Percentiles rank a stretch among this genome's conserved stretches.
phyloP scores from a whole-genome alignment of 2,113 vertebrate genomes.

The Abramis brama region DNA sequence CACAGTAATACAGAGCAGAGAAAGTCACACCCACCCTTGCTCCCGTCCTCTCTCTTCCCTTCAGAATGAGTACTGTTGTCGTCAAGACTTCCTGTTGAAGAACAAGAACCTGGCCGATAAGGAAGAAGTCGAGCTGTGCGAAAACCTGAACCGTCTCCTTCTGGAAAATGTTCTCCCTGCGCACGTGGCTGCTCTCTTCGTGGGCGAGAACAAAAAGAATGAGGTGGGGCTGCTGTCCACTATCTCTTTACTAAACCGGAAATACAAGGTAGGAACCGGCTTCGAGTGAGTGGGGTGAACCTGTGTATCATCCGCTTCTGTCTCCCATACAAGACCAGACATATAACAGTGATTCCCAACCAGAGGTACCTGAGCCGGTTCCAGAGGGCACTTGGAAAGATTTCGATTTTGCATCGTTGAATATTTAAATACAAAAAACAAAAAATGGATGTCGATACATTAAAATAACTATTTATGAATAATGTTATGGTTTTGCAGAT shows the following conservation, averaged over 20 bases:
- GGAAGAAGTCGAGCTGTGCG: conserved; percentile 95
- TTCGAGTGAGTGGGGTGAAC: not conserved
- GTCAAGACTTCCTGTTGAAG: conserved; percentile 92
- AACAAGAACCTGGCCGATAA: conserved; percentile 95
- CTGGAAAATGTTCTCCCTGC: conserved; percentile 96
- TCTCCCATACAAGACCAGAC: conserved; percentile 15
- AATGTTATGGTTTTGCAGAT: not conserved
- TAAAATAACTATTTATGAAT: not conserved
- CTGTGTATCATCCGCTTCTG: conserved; percentile 17
- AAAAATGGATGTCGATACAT: not conserved
- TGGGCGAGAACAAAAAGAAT: conserved; percentile 91
- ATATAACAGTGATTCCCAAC: conserved; percentile 33
- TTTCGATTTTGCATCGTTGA: not conserved
- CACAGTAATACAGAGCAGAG: not conserved
- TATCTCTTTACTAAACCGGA: conserved; percentile 62
- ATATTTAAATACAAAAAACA: not conserved
- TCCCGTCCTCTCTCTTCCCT: not conserved
- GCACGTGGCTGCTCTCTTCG: conserved; percentile 92
- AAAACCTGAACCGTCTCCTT: conserved; percentile 94
- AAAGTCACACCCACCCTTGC: not conserved
- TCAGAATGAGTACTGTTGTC: conserved; percentile 92
- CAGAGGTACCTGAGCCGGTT: not conserved
- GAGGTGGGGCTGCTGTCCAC: conserved; percentile 81
- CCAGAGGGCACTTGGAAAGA: conserved; percentile 1
- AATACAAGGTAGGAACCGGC: conserved; percentile 64